Conservation (phyloP, 2,113 vertebrate genomes). For the Eolophus roseicapilla region DNA sequence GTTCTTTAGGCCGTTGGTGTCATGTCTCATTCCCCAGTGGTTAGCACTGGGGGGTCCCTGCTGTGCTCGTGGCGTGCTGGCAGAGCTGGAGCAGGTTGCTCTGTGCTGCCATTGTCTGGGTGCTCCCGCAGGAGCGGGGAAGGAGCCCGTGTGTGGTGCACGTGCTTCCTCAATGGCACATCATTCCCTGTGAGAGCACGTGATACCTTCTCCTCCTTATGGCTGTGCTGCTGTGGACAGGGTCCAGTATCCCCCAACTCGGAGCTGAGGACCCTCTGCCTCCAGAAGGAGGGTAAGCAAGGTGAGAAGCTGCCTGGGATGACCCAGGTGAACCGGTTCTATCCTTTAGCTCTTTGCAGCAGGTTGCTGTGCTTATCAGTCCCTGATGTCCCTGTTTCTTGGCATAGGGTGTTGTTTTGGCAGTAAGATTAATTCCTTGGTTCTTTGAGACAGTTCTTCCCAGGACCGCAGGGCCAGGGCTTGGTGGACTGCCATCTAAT, state of each 20-base stretch:
- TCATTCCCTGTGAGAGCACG: fast-evolving
- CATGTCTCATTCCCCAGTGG: fast-evolving
- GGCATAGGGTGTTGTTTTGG: not conserved
- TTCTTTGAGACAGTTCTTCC: not conserved
- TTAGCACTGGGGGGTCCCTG: fast-evolving
- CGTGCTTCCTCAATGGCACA: fast-evolving
- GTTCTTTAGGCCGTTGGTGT: not conserved
- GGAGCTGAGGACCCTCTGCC: not conserved
- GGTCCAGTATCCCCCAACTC: fast-evolving
- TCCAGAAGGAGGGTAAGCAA: not conserved
- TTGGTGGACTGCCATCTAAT: not conserved
- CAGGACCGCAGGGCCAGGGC: not conserved
- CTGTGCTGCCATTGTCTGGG: not conserved
- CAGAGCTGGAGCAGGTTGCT: fast-evolving
- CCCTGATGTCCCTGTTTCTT: fast-evolving
- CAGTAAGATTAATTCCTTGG: not conserved
- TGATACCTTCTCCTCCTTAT: not conserved
- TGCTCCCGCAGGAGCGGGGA: fast-evolving
- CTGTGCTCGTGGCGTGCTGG: fast-evolving
- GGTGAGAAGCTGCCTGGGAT: not conserved
- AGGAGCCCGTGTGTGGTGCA: fast-evolving
- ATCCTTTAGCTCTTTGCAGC: fast-evolving
- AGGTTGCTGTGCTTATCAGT: fast-evolving
- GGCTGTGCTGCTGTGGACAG: not conserved
- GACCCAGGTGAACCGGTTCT: not conserved